Percentiles rank a stretch among this genome's conserved stretches.
Evolutionary conservation across 2,113 vertebrate genomes (phyloP).

Genomic region (Apistogramma diplotaenia): DNA sequence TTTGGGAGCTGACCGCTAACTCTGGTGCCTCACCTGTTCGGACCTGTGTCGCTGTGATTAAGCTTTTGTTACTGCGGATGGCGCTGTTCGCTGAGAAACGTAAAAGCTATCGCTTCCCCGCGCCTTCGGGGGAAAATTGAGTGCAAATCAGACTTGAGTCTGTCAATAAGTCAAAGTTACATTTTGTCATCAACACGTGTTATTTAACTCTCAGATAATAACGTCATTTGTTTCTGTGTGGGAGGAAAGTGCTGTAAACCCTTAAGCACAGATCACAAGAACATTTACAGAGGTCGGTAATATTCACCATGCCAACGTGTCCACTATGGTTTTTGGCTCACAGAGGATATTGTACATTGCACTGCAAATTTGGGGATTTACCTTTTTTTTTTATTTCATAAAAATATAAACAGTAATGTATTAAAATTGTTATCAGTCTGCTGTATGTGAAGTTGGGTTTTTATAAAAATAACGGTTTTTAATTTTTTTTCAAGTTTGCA

Average conservation of each 20-base stretch:
- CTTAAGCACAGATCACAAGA: neutral
- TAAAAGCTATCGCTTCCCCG: neutral
- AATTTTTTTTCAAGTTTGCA: no score
- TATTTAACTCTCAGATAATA: neutral
- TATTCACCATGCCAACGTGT: neutral
- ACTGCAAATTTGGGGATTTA: neutral
- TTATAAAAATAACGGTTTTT: no score
- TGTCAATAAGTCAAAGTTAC: neutral
- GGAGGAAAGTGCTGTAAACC: neutral
- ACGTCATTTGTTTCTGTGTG: neutral
- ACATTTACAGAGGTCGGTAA: neutral
- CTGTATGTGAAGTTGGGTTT: neutral
- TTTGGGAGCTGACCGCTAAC: neutral
- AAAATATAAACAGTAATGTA: neutral
- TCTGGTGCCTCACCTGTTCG: neutral
- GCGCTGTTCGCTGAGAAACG: constrained; percentile 10
- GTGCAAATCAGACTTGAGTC: neutral
- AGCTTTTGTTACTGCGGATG: neutral
- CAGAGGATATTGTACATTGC: neutral
- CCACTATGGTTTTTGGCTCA: no score
- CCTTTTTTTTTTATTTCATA: neutral
- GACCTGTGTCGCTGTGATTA: neutral
- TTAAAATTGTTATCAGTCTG: neutral
- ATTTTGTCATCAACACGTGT: neutral
- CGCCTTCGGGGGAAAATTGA: neutral